Conservation (phyloP, 2,888 invertebrate species). For the Dryocosmus kuriphilus region DNA sequence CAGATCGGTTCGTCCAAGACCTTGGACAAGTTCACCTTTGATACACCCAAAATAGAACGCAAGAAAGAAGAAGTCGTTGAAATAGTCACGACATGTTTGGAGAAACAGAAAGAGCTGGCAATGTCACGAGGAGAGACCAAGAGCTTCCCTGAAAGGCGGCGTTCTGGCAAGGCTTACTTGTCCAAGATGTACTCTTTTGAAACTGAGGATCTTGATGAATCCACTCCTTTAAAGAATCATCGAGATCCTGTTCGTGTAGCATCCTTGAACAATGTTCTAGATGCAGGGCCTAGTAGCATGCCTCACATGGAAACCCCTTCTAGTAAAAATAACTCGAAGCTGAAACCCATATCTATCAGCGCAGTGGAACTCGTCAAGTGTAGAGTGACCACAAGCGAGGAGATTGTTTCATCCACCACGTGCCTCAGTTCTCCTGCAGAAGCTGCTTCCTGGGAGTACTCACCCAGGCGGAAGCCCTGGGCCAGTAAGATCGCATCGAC, state of each 20-base stretch:
- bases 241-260: constrained; percentile 67
- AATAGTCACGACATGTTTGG: constrained; percentile 38
- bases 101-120: constrained; percentile 14
- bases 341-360: constrained; percentile 56
- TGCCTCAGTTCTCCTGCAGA: constrained; percentile 63
- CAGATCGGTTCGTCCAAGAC: constrained; percentile 73
- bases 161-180: constrained; percentile 72
- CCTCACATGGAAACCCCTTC: constrained; percentile 60
- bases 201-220: constrained; percentile 71
- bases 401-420: constrained; percentile 66
- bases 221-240: constrained; percentile 56
- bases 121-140: constrained; percentile 27
- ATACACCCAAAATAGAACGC: constrained; percentile 56
- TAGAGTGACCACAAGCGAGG: constrained; percentile 73
- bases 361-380: constrained; percentile 71
- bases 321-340: constrained; percentile 44
- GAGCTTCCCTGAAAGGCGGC: constrained; percentile 57
- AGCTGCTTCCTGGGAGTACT: constrained; percentile 68
- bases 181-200: constrained; percentile 75
- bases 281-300: constrained; percentile 69
- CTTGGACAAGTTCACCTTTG: constrained; percentile 72
- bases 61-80: constrained; percentile 40
- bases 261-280: constrained; percentile 70
- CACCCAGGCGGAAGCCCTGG: constrained; percentile 61
- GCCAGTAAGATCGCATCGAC: constrained; percentile 46